Conservation (phyloP, 2,113 vertebrate species). For the Orientallactaga bullata region DNA sequence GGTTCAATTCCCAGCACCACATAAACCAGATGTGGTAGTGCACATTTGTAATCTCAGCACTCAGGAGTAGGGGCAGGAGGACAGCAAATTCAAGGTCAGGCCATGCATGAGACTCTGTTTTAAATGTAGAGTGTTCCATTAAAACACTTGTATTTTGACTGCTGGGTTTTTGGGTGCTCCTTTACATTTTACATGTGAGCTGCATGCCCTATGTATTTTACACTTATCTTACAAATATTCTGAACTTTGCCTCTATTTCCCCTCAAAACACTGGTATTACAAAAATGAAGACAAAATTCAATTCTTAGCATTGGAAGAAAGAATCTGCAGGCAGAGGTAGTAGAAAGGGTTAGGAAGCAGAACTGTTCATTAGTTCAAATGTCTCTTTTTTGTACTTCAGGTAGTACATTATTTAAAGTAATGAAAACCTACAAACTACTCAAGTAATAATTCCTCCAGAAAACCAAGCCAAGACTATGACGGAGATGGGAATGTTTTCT, state of each 20-base stretch:
- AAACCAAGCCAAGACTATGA: constrained; percentile 79
- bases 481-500: constrained; percentile 84
- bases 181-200: background rate
- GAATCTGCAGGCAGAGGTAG: constrained; percentile 42
- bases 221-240: too few species aligned
- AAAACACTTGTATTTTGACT: background rate
- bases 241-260: background rate
- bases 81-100: background rate
- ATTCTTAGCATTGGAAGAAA: constrained; percentile 42
- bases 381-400: constrained; percentile 77
- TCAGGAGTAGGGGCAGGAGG: background rate
- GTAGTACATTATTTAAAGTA: constrained; percentile 86
- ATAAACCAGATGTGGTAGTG: background rate
- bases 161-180: background rate
- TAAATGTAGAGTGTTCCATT: background rate
- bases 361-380: constrained; percentile 82
- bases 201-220: background rate
- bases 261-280: background rate
- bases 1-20: background rate
- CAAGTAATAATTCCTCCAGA: constrained; percentile 77
- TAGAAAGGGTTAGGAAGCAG: constrained; percentile 72
- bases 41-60: background rate
- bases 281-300: constrained; percentile 13
- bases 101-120: background rate
- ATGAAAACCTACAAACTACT: constrained; percentile 84